Base-by-base conservation (phyloP, 92 coral and sea anemone species). In the Pocillopora meandrina region DNA sequence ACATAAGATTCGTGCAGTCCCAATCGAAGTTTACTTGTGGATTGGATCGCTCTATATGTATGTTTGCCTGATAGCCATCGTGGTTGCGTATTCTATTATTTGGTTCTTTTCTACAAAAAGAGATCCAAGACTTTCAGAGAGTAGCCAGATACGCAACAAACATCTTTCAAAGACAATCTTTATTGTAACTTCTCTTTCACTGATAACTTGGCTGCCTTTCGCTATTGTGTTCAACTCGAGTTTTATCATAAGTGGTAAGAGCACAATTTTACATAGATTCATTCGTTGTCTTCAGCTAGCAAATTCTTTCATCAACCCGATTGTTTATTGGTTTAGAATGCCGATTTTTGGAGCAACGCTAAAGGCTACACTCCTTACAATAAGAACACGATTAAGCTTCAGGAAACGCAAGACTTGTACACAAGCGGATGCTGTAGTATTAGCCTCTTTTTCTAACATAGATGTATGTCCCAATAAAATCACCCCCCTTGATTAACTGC, bases 31-130 rank as follows among this genome's bases (percentile, higher is more conserved):
- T 26, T 76, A 59, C 18, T 20, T 26, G 14, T 26, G 81, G 81
- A 18, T 31, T 34, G 52, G 19, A 36, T 23, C 79, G 12, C 19
- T 57, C n/a, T 56, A 58, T 64, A 12, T 56, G 62, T 75, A 23
- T 12, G 52, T 56, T 4, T 57, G 65, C 64, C 31, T 58, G 26
- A 12, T 26, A 7, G 17, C 9, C 6, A 56, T 75, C 12, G 20
- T 36, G 11, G 56, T 62, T 16, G 60, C 79, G 5, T 75, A 75
- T 56, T 57, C 65, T 20, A 18, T 58, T 56, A 58, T 79, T 26
- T 80, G 88, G 78, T 70, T 72, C 42, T 58, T 49, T 33, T 73
- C 86, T 21, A 85, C 73, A 75, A 75, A 75, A 35, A 19, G 58
- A 75, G 79, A 56, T 23, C 79, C 79, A 57, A 75, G 79, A 56